Evolutionary conservation across 30 jellyfish, hydroid and myxozoan species (phyloP).

Genomic region (Aurelia sp.): DNA sequence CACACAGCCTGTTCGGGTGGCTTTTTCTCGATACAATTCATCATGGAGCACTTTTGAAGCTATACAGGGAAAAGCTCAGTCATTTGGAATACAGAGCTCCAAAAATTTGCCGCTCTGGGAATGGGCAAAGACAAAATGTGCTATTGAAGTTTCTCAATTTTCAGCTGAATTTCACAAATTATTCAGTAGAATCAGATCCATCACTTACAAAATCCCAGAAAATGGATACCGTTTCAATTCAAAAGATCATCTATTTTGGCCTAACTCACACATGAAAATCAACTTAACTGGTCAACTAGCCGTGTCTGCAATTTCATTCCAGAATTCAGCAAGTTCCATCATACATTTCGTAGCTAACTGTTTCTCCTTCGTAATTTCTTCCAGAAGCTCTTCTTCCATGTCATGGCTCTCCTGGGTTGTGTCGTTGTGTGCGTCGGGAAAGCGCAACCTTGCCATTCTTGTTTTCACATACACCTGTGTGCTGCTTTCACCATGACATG

Average conservation of each 20-base stretch:
- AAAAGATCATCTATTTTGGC: not conserved
- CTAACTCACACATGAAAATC: not conserved
- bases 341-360: conserved; percentile 56
- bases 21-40: no score
- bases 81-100: no score
- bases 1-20: no score
- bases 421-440: not conserved
- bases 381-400: conserved; percentile 1
- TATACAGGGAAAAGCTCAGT: no score
- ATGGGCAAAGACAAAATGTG: no score
- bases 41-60: no score
- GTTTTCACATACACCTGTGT: conserved; percentile 8
- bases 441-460: conserved; percentile 9
- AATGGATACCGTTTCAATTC: no score
- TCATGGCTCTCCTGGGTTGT: not conserved
- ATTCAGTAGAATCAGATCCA: no score
- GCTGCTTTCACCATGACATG: conserved; percentile 5
- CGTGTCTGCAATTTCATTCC: conserved; percentile 69
- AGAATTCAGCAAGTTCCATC: conserved; percentile 62
- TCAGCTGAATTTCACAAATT: no score
- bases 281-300: not conserved
- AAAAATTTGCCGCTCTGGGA: no score
- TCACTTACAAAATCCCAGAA: no score
- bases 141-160: no score
- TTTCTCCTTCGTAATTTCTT: conserved; percentile 51